phyloP scores from a whole-genome alignment of 2,113 vertebrate genomes.

The Mus pahari region DNA sequence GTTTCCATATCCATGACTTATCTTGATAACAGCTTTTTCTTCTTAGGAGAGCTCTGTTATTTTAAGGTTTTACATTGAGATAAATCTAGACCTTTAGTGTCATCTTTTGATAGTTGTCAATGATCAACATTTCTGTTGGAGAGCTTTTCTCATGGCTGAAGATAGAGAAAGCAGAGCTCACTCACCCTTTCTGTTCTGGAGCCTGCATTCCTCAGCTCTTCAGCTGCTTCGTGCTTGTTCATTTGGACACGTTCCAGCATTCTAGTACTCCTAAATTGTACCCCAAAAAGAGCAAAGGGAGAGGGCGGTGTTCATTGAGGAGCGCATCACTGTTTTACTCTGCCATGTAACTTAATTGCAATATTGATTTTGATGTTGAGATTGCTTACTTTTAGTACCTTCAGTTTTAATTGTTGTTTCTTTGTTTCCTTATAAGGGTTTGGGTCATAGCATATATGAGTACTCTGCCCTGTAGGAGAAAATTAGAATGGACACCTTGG shows the following conservation, averaged over 20 bases:
- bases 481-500: slow-evolving; percentile 27
- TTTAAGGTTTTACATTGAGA: slow-evolving; percentile 63
- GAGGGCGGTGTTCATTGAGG: slow-evolving; percentile 31
- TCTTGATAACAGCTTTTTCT: slow-evolving; percentile 56
- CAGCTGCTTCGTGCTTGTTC: background rate
- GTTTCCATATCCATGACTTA: slow-evolving; percentile 52
- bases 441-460: slow-evolving; percentile 54
- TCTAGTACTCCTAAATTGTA: slow-evolving; percentile 49
- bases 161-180: background rate
- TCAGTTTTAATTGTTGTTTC: slow-evolving; percentile 48
- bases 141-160: slow-evolving; percentile 35
- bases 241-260: slow-evolving; percentile 6
- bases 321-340: slow-evolving; percentile 21
- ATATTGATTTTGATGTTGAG: slow-evolving; percentile 40
- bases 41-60: slow-evolving; percentile 54
- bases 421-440: slow-evolving; percentile 38
- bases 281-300: slow-evolving; percentile 27
- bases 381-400: slow-evolving; percentile 51
- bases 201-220: background rate
- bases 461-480: background rate
- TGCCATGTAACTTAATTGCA: slow-evolving; percentile 1
- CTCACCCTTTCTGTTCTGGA: background rate
- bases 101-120: slow-evolving; percentile 56
- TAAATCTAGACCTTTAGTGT: slow-evolving; percentile 4
- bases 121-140: background rate